These are phyloP conservation scores for Leptoclinus maculatus DNA, from an alignment of 2,797 vertebrate species.

Conservation along the genomic window DNA sequence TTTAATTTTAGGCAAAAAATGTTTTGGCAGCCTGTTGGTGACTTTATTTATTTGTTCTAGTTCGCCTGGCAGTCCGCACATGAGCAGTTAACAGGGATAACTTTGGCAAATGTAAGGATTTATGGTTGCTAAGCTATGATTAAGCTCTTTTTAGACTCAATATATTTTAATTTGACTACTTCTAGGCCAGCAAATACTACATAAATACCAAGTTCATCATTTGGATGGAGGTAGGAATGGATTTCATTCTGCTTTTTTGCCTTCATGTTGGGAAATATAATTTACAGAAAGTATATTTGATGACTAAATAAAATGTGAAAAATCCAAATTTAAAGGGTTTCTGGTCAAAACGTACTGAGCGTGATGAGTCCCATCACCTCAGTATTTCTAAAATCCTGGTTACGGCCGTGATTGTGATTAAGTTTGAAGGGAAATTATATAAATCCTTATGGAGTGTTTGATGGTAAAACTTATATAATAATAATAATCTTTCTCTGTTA, in stretches of 20 bases:
- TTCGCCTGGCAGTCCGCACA: neutral
- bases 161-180: neutral
- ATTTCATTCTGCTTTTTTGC: neutral
- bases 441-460: neutral
- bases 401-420: neutral
- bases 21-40: neutral
- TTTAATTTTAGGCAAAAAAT: neutral
- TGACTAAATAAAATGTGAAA: neutral
- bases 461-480: conserved; percentile 1
- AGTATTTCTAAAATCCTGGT: neutral
- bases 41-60: neutral
- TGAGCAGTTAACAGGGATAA: neutral
- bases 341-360: neutral
- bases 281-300: neutral
- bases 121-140: neutral
- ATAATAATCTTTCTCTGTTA: neutral
- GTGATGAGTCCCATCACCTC: neutral
- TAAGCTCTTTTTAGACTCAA: neutral
- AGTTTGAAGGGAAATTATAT: neutral
- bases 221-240: neutral
- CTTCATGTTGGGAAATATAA: neutral
- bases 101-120: neutral
- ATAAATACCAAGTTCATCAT: neutral
- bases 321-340: neutral
- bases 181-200: neutral